Evolutionary conservation across 1,140 invertebrate species (phyloP), one percentile per base, ranked within the genome.

Genomic region (Drosophila simulans): DNA sequence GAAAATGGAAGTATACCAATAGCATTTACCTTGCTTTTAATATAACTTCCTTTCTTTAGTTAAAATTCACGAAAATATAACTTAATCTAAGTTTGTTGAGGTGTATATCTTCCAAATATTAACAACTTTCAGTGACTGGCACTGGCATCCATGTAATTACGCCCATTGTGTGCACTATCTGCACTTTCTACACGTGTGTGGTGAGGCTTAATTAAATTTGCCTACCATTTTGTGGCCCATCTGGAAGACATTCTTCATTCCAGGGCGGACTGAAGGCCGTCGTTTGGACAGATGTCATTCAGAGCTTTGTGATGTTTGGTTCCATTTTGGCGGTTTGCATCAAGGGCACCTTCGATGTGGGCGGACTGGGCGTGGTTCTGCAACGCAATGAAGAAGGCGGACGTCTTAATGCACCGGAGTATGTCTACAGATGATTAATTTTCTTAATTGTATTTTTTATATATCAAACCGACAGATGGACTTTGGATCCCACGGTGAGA

Each of bases 241-340:
- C 12, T 45, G 17, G 20, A 35, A 43, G 15, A 48, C 34, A 15
- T 48, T 58, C 3, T 35, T 37, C 1, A 37, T 70, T 62, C 68
- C 75, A 98, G 97, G 97, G 98, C 81, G 98, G 98, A 22, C 94
- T 99, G 53, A 97, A 97, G 93, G 97, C 97, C 3, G 98, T 98
- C 1, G 95, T 99, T 58, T 97, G 97, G 97, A 98, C 97, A 0
- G 98, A 99, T 93, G 95, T 97, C 8, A 96, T 98, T 75, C 98
- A 98, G 93, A 94, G 95, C 13, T 93, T 96, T 4, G 94, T 98
- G 0, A 98, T 98, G 96, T 96, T 97, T 54, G 95, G 95, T 0
- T 96, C 97, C 1, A 95, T 98, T 93, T 86, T 98, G 4, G 93
- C 97, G 12, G 95, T 98, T 3, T 93, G 96, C 1, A 93, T 97